Base-by-base conservation (phyloP, 2,797 vertebrate species). In the Aeoliscus strigatus region DNA sequence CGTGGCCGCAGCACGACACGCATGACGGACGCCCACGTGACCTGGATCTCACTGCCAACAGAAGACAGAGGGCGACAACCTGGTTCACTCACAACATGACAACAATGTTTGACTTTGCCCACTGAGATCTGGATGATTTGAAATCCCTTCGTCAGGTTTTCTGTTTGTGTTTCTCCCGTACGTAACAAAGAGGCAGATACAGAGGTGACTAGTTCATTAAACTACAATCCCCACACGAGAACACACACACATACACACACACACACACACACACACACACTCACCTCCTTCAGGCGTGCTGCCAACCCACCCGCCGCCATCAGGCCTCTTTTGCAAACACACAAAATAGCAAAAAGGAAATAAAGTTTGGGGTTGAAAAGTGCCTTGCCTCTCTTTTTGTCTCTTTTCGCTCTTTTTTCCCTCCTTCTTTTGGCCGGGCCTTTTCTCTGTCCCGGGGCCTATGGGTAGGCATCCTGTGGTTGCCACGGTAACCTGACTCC, bases 401-500 rank as follows among this genome's bases (percentile, higher is more conserved):
- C 41, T 60, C 54, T 48, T 70, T 73, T 51, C 35, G 38, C 39
- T 70, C 56, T 70, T 42, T 73, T 73, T 77, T 70, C 66, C 73
- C 75, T n/a, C n/a, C 66, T 59, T 66, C 72, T 68, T 67, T 51
- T 61, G 50, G 49, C 66, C 38, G 47, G 50, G 54, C 40, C 75
- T 73, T 78, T 75, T 81, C 75, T 84, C 61, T 61, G 31, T 61
- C 68, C 45, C 39, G 43, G 49, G 51, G 58, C 70, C 75, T 72
- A 53, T 77, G 77, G 75, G 74, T 70, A 70, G 77, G 73, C 81
- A 84, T 86, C 84, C 46, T 64, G 53, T 9, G 4, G 86, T 88
- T 83, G 76, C 57, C 81, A 75, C 28, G 81, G 86, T 73, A 86
- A 88, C 82, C 70, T 57, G 70, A 76, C 74, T 82, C 83, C 75